These are phyloP conservation scores for Entomobrya multifasciata DNA, from an alignment of 2,888 invertebrate genomes.

Conservation along the genomic window DNA sequence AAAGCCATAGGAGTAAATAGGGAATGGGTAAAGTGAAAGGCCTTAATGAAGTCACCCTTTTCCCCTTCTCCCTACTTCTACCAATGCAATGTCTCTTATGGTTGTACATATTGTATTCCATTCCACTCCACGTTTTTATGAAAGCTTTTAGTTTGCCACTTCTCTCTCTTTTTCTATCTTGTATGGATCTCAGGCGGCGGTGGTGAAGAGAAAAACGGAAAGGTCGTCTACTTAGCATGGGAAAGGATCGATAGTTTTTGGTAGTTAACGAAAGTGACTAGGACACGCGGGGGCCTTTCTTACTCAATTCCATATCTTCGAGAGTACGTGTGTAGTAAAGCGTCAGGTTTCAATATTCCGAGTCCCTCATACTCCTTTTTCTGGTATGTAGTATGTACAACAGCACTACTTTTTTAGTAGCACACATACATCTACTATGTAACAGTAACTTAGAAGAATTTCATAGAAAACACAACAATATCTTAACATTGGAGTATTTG, in stretches of 20 bases:
- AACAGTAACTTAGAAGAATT: slow-evolving; percentile 30
- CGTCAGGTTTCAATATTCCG: background rate
- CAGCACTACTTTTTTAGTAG: background rate
- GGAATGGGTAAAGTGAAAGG: slow-evolving; percentile 77
- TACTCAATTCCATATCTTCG: background rate
- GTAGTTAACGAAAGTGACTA: slow-evolving; percentile 69
- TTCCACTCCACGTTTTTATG: background rate
- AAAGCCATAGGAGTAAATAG: slow-evolving; percentile 61
- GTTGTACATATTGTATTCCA: background rate
- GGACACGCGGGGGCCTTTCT: slow-evolving; percentile 71
- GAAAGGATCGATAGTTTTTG: slow-evolving; percentile 64
- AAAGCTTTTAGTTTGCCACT: background rate
- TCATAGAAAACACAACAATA: background rate
- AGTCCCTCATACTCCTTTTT: slow-evolving; percentile 37
- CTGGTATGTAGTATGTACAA: background rate
- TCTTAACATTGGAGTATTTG: background rate
- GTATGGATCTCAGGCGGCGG: background rate
- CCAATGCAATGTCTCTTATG: slow-evolving; percentile 27
- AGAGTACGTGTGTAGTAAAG: background rate
- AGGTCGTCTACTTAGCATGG: slow-evolving; percentile 37
- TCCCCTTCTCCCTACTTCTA: slow-evolving; percentile 58
- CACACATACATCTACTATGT: background rate
- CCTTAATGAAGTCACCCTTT: slow-evolving; percentile 80
- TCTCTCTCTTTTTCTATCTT: slow-evolving; percentile 3
- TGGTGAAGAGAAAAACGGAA: slow-evolving; percentile 18